Evolutionary conservation across 2,888 invertebrate genomes (phyloP), one percentile per base, ranked within the genome.

Genomic region (Heliconius ismenius): DNA sequence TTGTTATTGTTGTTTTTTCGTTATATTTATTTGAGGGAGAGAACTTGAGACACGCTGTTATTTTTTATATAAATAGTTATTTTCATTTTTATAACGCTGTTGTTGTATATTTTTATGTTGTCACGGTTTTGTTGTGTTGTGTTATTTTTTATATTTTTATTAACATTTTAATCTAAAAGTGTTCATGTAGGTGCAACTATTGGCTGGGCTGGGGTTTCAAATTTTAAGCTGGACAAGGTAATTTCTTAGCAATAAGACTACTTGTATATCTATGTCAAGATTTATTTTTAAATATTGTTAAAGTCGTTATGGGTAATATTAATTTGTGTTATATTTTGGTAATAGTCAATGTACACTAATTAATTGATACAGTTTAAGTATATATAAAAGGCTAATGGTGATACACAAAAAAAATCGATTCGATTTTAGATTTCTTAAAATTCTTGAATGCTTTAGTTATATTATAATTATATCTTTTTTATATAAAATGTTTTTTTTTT

Each of bases 1-100:
- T 76, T 69, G 4, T 49, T 49, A 49, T n/a, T 62, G 24, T 62
- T 62, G n/a, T 60, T 26, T 62, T 62, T 15, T 62, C 10, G 62
- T 15, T 11, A 21, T 58, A 11, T 60, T 10, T 24, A 13, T 24
- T 13, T 60, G 6, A 26, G 6, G 26, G 26, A 62, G 26, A 24
- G 24, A 24, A 26, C 24, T 62, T 54, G 54, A 49, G 49, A 49
- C 49, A 49, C 18, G 6, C 7, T 15, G 3, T 58, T n/a, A 1
- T n/a, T 58, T 58, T 58, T 3, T n/a, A 58, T 9, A 10, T n/a
- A 9, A 21, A 54, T 3, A 9, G n/a, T n/a, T 54, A 21, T 54
- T 54, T 54, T 54, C 3, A 54, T 54, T 18, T 54, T 21, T 54
- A n/a, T 54, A 11, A n/a, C 10, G 21, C 4, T n/a, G 24, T 4